Evolutionary conservation across 1,140 invertebrate species (phyloP).

Genomic region (Drosophila bifasciata): DNA sequence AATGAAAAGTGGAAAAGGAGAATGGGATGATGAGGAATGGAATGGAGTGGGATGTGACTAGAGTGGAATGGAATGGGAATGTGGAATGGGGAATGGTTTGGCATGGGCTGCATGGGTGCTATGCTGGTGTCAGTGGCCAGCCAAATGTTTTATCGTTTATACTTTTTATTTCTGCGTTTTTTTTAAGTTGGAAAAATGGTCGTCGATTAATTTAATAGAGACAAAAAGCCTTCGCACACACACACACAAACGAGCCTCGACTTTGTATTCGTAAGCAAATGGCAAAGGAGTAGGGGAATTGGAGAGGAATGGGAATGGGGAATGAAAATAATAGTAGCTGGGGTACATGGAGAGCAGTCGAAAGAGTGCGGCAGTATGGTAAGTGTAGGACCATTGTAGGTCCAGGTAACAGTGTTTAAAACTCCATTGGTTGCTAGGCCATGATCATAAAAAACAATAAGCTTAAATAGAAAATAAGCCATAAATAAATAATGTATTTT

Average conservation of each 20-base stretch:
- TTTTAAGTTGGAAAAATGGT: slow-evolving; percentile 84
- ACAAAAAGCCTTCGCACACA: slow-evolving; percentile 79
- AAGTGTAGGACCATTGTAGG: too few species aligned
- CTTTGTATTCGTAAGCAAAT: slow-evolving; percentile 28
- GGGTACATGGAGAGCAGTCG: too few species aligned
- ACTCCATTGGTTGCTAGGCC: too few species aligned
- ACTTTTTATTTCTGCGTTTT: slow-evolving; percentile 73
- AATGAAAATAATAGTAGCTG: neutral
- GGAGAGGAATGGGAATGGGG: slow-evolving; percentile 1
- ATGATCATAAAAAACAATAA: too few species aligned
- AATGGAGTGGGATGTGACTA: too few species aligned
- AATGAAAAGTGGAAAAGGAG: slow-evolving; percentile 50
- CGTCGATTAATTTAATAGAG: slow-evolving; percentile 83
- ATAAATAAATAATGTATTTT: too few species aligned
- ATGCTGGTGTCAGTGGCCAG: slow-evolving; percentile 50
- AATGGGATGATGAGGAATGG: neutral
- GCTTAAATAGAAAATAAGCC: too few species aligned
- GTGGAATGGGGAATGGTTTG: too few species aligned
- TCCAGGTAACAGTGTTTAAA: too few species aligned
- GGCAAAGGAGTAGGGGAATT: neutral
- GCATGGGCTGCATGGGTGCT: too few species aligned
- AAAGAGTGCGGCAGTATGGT: too few species aligned
- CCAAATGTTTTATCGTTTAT: slow-evolving; percentile 83
- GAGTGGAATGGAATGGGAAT: slow-evolving; percentile 3
- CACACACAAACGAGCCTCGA: slow-evolving; percentile 57